A percentile compares a stretch with the other conserved stretches of the same genome.
Evolutionary conservation across 2,113 vertebrate genomes (phyloP).

Genomic region (Dasyprocta punctata): DNA sequence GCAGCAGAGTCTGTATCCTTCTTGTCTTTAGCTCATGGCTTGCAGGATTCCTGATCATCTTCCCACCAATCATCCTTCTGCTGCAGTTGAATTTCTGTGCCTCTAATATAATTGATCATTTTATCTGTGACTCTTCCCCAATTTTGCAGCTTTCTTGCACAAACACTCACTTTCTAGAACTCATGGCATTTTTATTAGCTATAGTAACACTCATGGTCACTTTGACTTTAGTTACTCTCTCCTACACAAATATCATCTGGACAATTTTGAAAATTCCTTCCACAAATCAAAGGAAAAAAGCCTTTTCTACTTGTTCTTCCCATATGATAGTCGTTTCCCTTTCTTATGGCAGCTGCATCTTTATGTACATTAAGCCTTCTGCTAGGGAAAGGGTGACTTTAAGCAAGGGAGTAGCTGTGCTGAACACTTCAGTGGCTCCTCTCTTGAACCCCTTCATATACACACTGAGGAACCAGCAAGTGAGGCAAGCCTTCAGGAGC

Average conservation of each 20-base stretch:
- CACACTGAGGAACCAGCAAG: slow-evolving; percentile 78
- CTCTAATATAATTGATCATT: slow-evolving; percentile 78
- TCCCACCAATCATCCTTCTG: slow-evolving; percentile 51
- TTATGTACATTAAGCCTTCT: slow-evolving; percentile 83
- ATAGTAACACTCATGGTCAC: slow-evolving; percentile 75
- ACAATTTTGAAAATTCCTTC: slow-evolving; percentile 74
- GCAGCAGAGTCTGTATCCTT: slow-evolving; percentile 51
- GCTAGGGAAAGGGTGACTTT: slow-evolving; percentile 71
- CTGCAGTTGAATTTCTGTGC: slow-evolving; percentile 72
- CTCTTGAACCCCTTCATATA: slow-evolving; percentile 81
- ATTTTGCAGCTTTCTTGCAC: slow-evolving; percentile 77
- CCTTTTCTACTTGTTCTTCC: slow-evolving; percentile 79
- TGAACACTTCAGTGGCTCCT: slow-evolving; percentile 78
- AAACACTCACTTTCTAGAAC: slow-evolving; percentile 63
- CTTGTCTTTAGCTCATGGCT: slow-evolving; percentile 74
- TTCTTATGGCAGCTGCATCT: slow-evolving; percentile 80
- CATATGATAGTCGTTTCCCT: slow-evolving; percentile 76
- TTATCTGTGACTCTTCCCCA: slow-evolving; percentile 78
- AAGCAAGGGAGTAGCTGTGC: slow-evolving; percentile 79
- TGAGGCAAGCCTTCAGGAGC: slow-evolving; percentile 69
- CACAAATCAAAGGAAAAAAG: slow-evolving; percentile 66
- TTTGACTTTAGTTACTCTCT: slow-evolving; percentile 67
- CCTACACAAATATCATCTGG: slow-evolving; percentile 69
- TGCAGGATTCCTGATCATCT: slow-evolving; percentile 65
- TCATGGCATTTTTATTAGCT: slow-evolving; percentile 66